A percentile compares a stretch with the other conserved stretches of the same genome.
Conservation (phyloP, 2,888 invertebrate genomes). For the Timandra comae region DNA sequence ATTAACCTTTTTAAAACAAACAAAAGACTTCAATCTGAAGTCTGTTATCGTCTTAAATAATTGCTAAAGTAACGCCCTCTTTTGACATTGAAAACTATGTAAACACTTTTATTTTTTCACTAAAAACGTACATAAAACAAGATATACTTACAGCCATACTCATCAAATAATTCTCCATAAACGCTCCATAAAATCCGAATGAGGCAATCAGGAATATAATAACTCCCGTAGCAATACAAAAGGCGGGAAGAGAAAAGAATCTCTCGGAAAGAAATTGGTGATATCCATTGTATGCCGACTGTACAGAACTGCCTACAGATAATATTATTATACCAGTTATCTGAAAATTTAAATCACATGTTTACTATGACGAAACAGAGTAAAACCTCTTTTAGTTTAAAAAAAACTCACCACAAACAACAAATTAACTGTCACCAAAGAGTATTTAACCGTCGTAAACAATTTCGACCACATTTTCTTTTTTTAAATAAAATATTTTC, state of each 20-base stretch:
- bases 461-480: slow-evolving; percentile 62
- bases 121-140: slow-evolving; percentile 1
- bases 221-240: slow-evolving; percentile 82
- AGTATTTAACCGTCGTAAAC: slow-evolving; percentile 66
- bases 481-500: slow-evolving; percentile 11
- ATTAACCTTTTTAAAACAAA: too few species aligned
- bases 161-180: slow-evolving; percentile 89
- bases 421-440: slow-evolving; percentile 57
- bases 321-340: slow-evolving; percentile 87
- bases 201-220: slow-evolving; percentile 87
- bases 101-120: too few species aligned
- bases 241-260: slow-evolving; percentile 84
- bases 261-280: slow-evolving; percentile 80
- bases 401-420: slow-evolving; percentile 1
- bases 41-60: too few species aligned
- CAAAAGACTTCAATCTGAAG: too few species aligned
- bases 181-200: slow-evolving; percentile 93
- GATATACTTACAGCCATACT: slow-evolving; percentile 81
- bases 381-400: neutral
- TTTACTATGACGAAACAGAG: slow-evolving; percentile 2
- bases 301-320: slow-evolving; percentile 83
- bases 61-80: too few species aligned
- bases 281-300: slow-evolving; percentile 80
- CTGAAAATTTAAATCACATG: slow-evolving; percentile 68
- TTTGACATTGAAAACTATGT: too few species aligned